Evolutionary conservation across 1,140 invertebrate genomes (phyloP), one percentile per base, ranked within the genome.

Genomic region (Kradibia gibbosae): DNA sequence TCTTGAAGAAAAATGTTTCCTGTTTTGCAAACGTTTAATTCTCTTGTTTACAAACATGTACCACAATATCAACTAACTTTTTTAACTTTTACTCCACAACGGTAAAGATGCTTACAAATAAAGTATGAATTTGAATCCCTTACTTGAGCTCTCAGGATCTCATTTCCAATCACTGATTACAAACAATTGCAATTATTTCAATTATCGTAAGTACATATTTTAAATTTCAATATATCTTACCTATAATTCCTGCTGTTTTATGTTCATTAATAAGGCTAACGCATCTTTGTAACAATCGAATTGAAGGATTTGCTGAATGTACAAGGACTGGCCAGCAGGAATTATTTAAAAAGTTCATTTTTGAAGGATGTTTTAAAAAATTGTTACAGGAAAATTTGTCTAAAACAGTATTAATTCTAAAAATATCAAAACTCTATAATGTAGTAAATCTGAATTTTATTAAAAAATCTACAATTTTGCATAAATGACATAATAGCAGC

Each of bases 71-170:
- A 86, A 86, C 87, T 82, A 77, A 93, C 92, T 89, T 95, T 93
- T 81, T 91, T 87, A 36, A 96, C 93, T 89, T 92, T 93, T 20
- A 96, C 92, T 83, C 95, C 96, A 83, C 93, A 90, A 39, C 92
- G 87, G 85, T 94, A 94, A 7, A 97, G 89, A 77, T 93, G 90
- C 88, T 93, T 92, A 78, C 93, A 93, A 10, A 96, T 89, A 85
- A 94, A 96, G 83, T 92, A 88, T 3, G 95, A 95, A 90, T 97
- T 97, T 28, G 94, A 94, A 86, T 97, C 96, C 57, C 87, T 89
- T 8, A 95, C 94, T 86, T 95, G 94, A 7, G 95, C 96, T 90
- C 96, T 96, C n/a, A 97, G 88, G 85, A 97, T 95, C 91, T 97
- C 96, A 92, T 97, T 95, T 25, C 96, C 96, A 87, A 97, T 96